Evolutionary conservation across 2,888 invertebrate species (phyloP), one percentile per base, ranked within the genome.

Genomic region (Geophilus truncorum): DNA sequence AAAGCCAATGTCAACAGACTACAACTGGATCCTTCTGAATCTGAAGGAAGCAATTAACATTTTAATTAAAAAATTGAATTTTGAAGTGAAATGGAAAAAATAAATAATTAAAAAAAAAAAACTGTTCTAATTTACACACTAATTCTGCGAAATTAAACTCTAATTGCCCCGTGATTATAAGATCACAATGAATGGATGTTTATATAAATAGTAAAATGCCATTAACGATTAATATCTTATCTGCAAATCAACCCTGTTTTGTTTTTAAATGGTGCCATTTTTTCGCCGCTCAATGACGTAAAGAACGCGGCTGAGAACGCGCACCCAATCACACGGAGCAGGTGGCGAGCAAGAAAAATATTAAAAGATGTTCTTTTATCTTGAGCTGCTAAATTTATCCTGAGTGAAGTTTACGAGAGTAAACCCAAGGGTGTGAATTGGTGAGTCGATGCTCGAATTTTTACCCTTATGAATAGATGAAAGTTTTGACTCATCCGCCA

Each of bases 351-450:
- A 25, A 5, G n/a, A 70, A 70, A 28, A 70, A 28, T 15, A 28
- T 70, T 7, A 70, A 70, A 70, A 9, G 70, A 70, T 70, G 70
- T 70, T 70, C 70, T 70, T 28, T 70, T 70, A 70, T 70, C 28
- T 70, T 25, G 4, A 70, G 28, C 12, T 10, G 5, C 70, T 70
- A 70, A 70, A 70, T 70, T 70, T 70, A 70, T 25, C 28, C 70
- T 25, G 15, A 70, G 70, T 12, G 28, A 25, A 28, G 15, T 62
- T 62, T 12, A 62, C n/a, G 15, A 18, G 57, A 18, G 21, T n/a
- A 10, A 51, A 23, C 25, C n/a, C 28, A 70, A 70, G 70, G 15
- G 70, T 12, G 25, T 23, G 51, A 51, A 18, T 51, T 18, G 51
- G n/a, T 70, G 7, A 28, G 70, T n/a, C n/a, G n/a, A n/a, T n/a